These are phyloP conservation scores for Copsychus sechellarum DNA, from an alignment of 2,113 vertebrate species.

Conservation along the genomic window DNA sequence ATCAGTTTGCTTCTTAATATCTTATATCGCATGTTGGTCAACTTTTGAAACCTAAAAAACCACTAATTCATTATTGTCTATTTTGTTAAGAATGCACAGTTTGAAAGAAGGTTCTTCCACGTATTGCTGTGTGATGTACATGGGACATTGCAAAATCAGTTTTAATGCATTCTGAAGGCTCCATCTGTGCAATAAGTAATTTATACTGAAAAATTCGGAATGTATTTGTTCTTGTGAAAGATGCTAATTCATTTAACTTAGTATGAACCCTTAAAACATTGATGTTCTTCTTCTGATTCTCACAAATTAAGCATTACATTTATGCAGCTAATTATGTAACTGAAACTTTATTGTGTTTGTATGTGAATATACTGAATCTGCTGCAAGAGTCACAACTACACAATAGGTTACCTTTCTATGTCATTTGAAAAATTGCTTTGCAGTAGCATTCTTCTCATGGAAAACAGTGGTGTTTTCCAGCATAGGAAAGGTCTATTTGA, in stretches of 20 bases:
- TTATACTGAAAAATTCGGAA: neutral
- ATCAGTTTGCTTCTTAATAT: neutral
- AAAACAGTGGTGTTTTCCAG: neutral
- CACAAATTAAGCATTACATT: neutral
- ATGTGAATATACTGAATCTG: neutral
- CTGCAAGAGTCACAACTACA: neutral
- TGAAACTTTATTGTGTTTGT: neutral
- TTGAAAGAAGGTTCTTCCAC: neutral
- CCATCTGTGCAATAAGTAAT: neutral
- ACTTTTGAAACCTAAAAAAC: neutral
- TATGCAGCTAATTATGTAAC: neutral
- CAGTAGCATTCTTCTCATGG: neutral
- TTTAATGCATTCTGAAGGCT: neutral
- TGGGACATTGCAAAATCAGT: neutral
- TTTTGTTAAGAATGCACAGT: neutral
- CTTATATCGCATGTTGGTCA: neutral
- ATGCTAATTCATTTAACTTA: neutral
- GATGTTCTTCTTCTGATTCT: neutral
- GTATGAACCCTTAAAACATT: neutral
- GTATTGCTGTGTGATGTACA: neutral
- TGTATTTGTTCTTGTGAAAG: neutral
- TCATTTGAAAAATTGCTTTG: neutral
- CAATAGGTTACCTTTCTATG: neutral
- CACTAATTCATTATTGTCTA: neutral
- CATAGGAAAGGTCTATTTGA: neutral